Evolutionary conservation across 2,888 invertebrate species (phyloP).

Genomic region (Timema podura): DNA sequence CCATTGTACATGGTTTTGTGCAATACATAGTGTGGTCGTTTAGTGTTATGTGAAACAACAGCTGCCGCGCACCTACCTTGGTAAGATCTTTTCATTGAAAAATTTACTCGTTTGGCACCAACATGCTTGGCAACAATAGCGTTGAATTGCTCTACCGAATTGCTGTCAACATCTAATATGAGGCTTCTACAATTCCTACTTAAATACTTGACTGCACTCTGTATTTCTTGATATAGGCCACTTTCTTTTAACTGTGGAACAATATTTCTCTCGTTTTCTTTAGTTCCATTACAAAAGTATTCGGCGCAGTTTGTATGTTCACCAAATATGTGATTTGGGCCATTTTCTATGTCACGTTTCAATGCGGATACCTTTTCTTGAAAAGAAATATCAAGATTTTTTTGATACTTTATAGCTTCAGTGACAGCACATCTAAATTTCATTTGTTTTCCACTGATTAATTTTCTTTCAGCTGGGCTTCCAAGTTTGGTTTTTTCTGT

Average conservation of each 20-base stretch:
- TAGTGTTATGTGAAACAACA: conserved; percentile 18
- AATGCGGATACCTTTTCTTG: conserved; percentile 2
- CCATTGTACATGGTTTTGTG: conserved; percentile 4
- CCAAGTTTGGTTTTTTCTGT: conserved; percentile 13
- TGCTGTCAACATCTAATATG: conserved; percentile 23
- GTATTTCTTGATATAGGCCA: conserved; percentile 22
- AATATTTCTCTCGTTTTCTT: too few relatives aligned
- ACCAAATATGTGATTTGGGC: conserved; percentile 27
- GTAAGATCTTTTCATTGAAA: conserved; percentile 20
- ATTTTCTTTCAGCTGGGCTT: background rate
- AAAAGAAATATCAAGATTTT: background rate
- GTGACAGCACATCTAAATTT: conserved; percentile 21
- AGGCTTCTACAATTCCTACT: conserved; percentile 20
- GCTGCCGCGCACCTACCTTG: conserved; percentile 20
- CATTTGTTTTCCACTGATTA: background rate
- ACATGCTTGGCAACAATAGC: conserved; percentile 18
- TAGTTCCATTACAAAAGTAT: conserved; percentile 20
- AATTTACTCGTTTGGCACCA: conserved; percentile 25
- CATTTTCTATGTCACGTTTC: conserved; percentile 19
- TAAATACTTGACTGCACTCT: conserved; percentile 18
- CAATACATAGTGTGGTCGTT: background rate
- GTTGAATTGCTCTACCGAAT: conserved; percentile 20
- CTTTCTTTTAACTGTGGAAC: too few relatives aligned
- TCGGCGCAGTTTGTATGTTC: conserved; percentile 22
- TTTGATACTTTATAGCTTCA: conserved; percentile 18